Evolutionary conservation across 2,888 invertebrate genomes (phyloP).

Genomic region (Trachelus tabidus): DNA sequence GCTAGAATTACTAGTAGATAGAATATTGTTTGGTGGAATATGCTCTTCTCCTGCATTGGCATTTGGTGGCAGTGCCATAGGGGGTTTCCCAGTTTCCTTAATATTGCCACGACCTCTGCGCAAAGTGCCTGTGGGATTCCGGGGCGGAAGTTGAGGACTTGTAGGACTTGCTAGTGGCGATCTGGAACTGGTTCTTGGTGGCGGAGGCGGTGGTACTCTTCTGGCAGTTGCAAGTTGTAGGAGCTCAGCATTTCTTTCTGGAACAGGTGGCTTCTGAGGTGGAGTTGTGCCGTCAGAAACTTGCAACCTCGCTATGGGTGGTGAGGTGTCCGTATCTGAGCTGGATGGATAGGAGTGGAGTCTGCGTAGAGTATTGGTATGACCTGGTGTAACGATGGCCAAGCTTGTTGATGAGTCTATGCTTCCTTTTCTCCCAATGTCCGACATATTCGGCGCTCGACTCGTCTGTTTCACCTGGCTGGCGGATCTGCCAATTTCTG

Average conservation of each 20-base stretch:
- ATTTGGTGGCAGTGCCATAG: constrained; percentile 53
- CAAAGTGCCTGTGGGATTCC: constrained; percentile 65
- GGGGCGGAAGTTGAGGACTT: constrained; percentile 75
- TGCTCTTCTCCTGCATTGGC: constrained; percentile 20
- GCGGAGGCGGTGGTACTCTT: constrained; percentile 89
- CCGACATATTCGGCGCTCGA: constrained; percentile 66
- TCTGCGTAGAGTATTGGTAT: constrained; percentile 73
- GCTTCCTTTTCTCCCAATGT: constrained; percentile 70
- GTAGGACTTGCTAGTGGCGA: constrained; percentile 89
- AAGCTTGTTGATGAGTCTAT: constrained; percentile 68
- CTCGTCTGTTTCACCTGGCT: constrained; percentile 34
- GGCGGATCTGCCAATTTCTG: constrained; percentile 37
- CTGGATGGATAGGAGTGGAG: constrained; percentile 89
- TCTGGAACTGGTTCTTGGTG: constrained; percentile 90
- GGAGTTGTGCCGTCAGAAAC: constrained; percentile 41
- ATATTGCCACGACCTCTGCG: constrained; percentile 60
- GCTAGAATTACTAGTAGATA: constrained; percentile 75
- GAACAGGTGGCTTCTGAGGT: constrained; percentile 77
- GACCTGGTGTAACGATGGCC: constrained; percentile 51
- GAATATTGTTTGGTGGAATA: constrained; percentile 53
- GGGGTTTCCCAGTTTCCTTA: constrained; percentile 55
- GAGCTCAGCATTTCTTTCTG: constrained; percentile 83
- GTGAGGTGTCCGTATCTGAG: constrained; percentile 83
- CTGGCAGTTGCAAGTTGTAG: constrained; percentile 78
- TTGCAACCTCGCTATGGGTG: constrained; percentile 75